Base-by-base conservation (phyloP, 2,113 vertebrate species). In the Brachirus orientalis region DNA sequence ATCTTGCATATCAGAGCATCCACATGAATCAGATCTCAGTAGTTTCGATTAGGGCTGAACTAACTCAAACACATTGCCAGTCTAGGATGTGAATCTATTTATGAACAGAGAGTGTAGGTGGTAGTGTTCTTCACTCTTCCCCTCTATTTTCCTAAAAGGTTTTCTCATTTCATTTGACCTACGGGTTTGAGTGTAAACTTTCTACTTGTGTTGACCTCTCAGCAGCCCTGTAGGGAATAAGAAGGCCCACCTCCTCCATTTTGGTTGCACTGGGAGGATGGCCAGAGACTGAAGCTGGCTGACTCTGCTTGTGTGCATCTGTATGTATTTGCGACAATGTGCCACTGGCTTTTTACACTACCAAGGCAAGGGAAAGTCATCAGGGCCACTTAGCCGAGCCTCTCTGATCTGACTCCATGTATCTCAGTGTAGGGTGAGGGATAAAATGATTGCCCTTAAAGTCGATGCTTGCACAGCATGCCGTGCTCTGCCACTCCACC, bases 81-180 rank as follows among this genome's bases (percentile, higher is more conserved):
- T 87, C 84, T 69, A 82, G 86, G 75, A 87, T 51, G 75, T 66
- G 86, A 77, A 83, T 87, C 84, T 89, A 88, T 90, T 88, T 85
- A 80, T 85, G 86, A 89, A 87, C 79, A 71, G 73, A 68, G 82
- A 86, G 90, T 92, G 91, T 91, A 88, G 92, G 92, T 89, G 90
- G 88, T 80, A 59, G 73, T 80, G 79, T 82, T 87, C 61, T 74
- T 85, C 84, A 77, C 80, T 88, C 85, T 79, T 81, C 75, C 83
- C 81, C 86, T 89, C 56, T 68, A 46, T 73, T 76, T 71, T 74
- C 75, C 88, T 88, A 66, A 86, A 89, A 75, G 77, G 68, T 77
- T 89, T 79, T 81, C 83, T 89, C 84, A 85, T 91, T 90, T 89
- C 57, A 79, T 78, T 88, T 72, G 83, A 90, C 86, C 91, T 87